Evolutionary conservation across 2,797 vertebrate species (phyloP), one percentile per base, ranked within the genome.

Genomic region (Ambastaia sidthimunki): DNA sequence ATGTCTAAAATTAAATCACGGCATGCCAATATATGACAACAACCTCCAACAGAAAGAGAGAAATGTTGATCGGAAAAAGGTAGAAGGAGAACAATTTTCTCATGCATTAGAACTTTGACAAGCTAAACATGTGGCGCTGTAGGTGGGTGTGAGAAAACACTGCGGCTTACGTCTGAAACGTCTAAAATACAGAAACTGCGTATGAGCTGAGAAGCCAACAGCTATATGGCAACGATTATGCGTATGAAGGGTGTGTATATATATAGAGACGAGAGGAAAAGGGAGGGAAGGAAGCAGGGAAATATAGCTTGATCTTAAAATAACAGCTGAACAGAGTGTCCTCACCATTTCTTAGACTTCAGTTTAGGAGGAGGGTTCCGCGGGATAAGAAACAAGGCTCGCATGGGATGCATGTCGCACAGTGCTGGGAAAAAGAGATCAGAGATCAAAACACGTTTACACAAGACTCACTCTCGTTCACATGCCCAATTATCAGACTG

Each of bases 321-420:
- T 67, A 82, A 41, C 54, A 48, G 78, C 75, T 76, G 23, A 78
- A 87, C 19, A 71, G 54, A 31, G 34, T 48, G 78, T 65, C 89
- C 93, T 94, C 89, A 98, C 96, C 96, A 98, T 91, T 98, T 98
- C 90, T 97, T 98, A 80, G 96, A 98, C 88, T 98, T 98, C 62
- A 98, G 95, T 90, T 96, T 96, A 1, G 96, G 96, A 62, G 96
- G 96, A 11, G 96, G 95, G 76, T 98, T 98, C 88, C 96, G 94
- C 37, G 96, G 96, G 85, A 98, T 98, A 80, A 98, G 94, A 91
- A 98, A 98, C 74, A 98, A 94, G 3, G 96, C 96, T 85, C 96
- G 94, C 96, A 98, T 98, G 18, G 96, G 96, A 73, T 98, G 96
- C 96, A 98, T 98, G 88, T 98, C 96, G 83, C 96, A 97, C 85